Conservation (phyloP, 1,140 invertebrate species). For the Cheumatopsyche charites region DNA sequence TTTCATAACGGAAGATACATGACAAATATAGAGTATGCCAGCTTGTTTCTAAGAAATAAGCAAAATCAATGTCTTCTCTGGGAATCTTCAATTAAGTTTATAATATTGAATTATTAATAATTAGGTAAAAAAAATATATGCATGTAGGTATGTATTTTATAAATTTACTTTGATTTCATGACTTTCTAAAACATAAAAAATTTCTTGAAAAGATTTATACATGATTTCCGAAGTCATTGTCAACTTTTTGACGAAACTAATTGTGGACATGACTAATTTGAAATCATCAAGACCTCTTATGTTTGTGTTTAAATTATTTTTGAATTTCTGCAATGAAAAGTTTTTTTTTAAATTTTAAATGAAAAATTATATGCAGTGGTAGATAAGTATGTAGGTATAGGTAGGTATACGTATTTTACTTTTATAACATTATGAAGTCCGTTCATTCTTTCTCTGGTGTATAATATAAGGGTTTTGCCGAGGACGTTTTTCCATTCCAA, state of each 20-base stretch:
- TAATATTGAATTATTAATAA: slow-evolving; percentile 44
- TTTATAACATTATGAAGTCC: slow-evolving; percentile 67
- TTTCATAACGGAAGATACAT: slow-evolving; percentile 69
- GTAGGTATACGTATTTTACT: slow-evolving; percentile 49
- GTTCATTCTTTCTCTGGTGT: slow-evolving; percentile 68
- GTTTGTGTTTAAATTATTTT: slow-evolving; percentile 68
- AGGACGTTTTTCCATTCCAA: slow-evolving; percentile 73
- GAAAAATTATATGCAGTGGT: slow-evolving; percentile 16
- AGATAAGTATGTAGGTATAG: slow-evolving; percentile 1
- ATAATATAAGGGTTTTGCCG: slow-evolving; percentile 65
- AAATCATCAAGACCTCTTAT: slow-evolving; percentile 80
- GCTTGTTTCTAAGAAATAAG: slow-evolving; percentile 66
- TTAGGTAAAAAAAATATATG: not conserved
- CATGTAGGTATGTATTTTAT: not conserved
- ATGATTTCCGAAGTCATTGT: slow-evolving; percentile 77
- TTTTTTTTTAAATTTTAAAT: no score
- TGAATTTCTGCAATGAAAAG: slow-evolving; percentile 58
- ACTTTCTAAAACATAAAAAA: slow-evolving; percentile 64
- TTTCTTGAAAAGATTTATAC: slow-evolving; percentile 71
- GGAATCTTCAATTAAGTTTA: slow-evolving; percentile 51
- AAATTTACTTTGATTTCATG: slow-evolving; percentile 62
- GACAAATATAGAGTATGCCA: slow-evolving; percentile 73
- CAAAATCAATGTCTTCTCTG: slow-evolving; percentile 62
- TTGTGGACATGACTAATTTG: slow-evolving; percentile 82
- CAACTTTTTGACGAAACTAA: slow-evolving; percentile 73